Base-by-base conservation (phyloP, 2,888 invertebrate genomes). In the Lithophane ornitopus region DNA sequence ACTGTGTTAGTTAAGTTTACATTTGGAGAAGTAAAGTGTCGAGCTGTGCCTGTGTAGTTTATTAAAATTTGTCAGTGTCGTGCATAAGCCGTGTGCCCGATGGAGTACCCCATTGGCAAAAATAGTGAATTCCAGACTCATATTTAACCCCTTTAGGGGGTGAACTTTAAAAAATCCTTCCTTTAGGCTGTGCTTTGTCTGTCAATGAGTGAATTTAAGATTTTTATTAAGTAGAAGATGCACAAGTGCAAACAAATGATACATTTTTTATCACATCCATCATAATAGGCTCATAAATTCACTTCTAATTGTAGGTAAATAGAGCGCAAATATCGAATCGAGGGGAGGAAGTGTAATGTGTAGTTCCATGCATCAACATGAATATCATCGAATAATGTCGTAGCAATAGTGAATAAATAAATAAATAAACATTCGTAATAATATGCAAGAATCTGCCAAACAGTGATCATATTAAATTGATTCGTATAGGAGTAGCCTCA, bases 1-100 rank as follows among this genome's bases (percentile, higher is more conserved):
- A 59, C 28, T 52, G 66, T 44, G 56, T 56, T 63, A 14, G 70
- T 46, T 68, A 19, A 52, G 26, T 56, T 79, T 66, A 22, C 49
- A 75, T 63, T 81, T 34, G 16, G 49, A 26, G 26, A 28, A 77
- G n/a, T 16, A 63, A 44, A 62, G 3, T 63, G 22, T 12, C 12
- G 56, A 22, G 22, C 7, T 68, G 19, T 34, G 19, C 19, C 19
- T n/a, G 44, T 6, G 16, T 11, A 61, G 22, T 56, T 49, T 39
- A 58, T 39, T 39, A 22, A 63, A 62, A 56, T 26, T 56, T 14
- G 26, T 26, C 8, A 22, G 22, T 39, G 34, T 22, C 34, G 16
- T 3, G 7, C 16, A 7, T 19, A 12, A 26, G 3, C 26, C 8
- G 49, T 8, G 8, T 46, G 12, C 3, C 63, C 12, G 12, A 46